Evolutionary conservation across 2,797 vertebrate species (phyloP).

Genomic region (Prunella strophiata): DNA sequence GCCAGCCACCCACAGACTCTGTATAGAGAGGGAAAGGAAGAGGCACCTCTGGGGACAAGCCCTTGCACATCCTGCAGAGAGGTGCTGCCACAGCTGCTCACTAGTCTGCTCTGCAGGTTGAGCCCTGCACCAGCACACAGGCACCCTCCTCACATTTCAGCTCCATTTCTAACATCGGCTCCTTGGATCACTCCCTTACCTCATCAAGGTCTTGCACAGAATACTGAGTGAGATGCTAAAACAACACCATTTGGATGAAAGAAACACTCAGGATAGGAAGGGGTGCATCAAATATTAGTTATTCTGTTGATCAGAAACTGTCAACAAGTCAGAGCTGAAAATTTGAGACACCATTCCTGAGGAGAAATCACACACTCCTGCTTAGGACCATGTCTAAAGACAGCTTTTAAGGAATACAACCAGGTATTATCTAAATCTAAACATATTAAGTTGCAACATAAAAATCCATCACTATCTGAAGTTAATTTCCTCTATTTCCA

Average conservation of each 20-base stretch:
- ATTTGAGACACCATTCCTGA: background rate
- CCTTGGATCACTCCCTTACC: accelerated
- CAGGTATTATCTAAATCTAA: background rate
- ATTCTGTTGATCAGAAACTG: background rate
- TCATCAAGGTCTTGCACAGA: background rate
- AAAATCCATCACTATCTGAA: background rate
- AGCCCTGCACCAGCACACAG: background rate
- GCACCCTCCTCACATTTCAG: accelerated
- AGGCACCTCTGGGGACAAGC: background rate
- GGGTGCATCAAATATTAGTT: background rate
- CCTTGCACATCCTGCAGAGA: background rate
- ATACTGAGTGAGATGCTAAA: background rate
- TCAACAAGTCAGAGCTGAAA: background rate
- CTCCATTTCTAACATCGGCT: background rate
- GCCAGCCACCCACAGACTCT: accelerated
- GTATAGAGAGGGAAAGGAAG: accelerated
- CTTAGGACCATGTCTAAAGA: background rate
- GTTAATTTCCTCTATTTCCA: background rate
- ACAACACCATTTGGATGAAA: background rate
- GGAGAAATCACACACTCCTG: background rate
- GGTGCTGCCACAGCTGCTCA: background rate
- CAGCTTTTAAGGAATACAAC: background rate
- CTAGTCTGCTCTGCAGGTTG: background rate
- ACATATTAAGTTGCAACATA: background rate
- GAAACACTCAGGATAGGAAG: background rate